Conservation (phyloP, 2,888 invertebrate species). For the Holacanthella duospinosa region DNA sequence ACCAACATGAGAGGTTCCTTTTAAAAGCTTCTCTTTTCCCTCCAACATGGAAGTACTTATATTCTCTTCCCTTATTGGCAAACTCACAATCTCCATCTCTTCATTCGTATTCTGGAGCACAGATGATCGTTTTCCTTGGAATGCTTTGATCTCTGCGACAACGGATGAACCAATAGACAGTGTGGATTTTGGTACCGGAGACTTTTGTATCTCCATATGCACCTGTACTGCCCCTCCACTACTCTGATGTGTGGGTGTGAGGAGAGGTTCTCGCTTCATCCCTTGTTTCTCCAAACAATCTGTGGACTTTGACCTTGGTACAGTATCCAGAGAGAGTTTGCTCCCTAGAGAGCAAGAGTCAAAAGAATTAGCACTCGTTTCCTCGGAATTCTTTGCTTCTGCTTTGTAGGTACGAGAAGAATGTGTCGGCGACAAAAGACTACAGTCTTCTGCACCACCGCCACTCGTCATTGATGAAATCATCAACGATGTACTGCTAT, state of each 20-base stretch:
- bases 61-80: no score
- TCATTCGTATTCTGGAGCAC: background rate
- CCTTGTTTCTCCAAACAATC: constrained; percentile 35
- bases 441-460: constrained; percentile 30
- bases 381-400: constrained; percentile 27
- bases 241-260: background rate
- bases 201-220: constrained; percentile 28
- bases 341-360: constrained; percentile 32
- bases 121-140: constrained; percentile 39
- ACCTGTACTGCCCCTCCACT: constrained; percentile 14
- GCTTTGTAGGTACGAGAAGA: constrained; percentile 36
- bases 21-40: constrained; percentile 30
- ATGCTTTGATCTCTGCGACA: constrained; percentile 40
- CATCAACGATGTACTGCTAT: constrained; percentile 34
- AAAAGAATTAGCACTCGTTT: constrained; percentile 36
- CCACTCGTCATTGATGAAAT: constrained; percentile 36
- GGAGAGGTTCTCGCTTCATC: constrained; percentile 14
- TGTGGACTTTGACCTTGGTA: constrained; percentile 33
- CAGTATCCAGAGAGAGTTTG: constrained; percentile 33
- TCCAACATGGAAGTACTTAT: constrained; percentile 24
- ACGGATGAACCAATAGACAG: constrained; percentile 39
- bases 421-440: constrained; percentile 35
- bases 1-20: constrained; percentile 6
- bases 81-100: constrained; percentile 9
- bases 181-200: constrained; percentile 34